phyloP scores from a whole-genome alignment of 2,113 vertebrate genomes.

The Aegypius monachus region DNA sequence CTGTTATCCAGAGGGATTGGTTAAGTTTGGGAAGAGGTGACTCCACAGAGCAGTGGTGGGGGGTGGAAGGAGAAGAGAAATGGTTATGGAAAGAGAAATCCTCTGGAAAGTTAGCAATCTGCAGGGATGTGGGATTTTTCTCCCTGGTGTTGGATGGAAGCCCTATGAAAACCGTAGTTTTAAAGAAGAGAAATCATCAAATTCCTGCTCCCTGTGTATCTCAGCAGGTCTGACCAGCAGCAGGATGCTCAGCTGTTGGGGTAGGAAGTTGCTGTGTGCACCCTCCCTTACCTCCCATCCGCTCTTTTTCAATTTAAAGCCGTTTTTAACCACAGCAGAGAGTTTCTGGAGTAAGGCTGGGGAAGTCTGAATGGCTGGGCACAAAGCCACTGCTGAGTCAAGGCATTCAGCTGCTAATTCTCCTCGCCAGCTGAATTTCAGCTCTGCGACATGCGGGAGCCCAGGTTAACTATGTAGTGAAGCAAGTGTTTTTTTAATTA shows the following conservation, averaged over 20 bases:
- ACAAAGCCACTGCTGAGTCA: constrained; percentile 58
- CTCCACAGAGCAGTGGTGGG: not conserved
- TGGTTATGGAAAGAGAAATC: not conserved
- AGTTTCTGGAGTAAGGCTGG: not conserved
- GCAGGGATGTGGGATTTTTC: not conserved
- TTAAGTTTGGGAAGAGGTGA: not conserved
- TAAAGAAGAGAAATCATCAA: not conserved
- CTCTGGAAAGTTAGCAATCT: not conserved
- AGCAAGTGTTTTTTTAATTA: not conserved
- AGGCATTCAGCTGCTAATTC: not conserved
- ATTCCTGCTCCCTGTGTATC: not conserved
- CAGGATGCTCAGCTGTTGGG: not conserved
- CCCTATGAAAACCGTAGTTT: not conserved
- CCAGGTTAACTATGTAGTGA: not conserved
- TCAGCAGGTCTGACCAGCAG: not conserved
- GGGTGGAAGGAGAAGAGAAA: not conserved
- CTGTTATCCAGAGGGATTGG: not conserved
- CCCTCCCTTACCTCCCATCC: not conserved
- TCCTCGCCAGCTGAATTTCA: not conserved
- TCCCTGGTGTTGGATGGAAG: not conserved
- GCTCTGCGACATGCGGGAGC: not conserved
- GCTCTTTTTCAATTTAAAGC: not conserved
- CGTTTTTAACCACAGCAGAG: not conserved
- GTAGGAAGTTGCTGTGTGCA: not conserved
- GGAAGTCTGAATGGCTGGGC: not conserved